Evolutionary conservation across 2,888 invertebrate genomes (phyloP), one percentile per base, ranked within the genome.

Genomic region (Geophilus truncorum): DNA sequence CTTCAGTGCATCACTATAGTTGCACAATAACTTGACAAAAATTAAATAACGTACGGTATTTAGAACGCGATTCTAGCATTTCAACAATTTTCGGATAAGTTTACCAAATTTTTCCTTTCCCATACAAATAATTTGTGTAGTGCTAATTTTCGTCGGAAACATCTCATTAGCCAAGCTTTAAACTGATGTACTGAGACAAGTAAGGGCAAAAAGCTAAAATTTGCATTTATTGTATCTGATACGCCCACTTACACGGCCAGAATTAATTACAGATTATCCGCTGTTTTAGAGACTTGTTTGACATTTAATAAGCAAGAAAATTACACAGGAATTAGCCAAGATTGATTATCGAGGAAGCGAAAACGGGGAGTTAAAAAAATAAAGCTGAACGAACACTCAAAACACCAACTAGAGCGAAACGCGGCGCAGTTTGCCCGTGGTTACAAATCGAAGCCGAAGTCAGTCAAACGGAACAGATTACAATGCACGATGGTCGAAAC

Each of bases 231-330:
- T 40, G 40, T 40, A 21, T 57, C 57, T 23, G 23, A 23, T 57
- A 3, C 23, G 21, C 21, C 57, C 57, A 21, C 21, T 57, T 57
- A 57, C 21, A 57, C 57, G 57, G 23, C 7, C 57, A 57, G 23
- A 57, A 57, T 57, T 57, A 57, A 57, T 57, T 57, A 57, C 57
- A 57, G 57, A 57, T 57, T 40, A 40, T 57, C 57, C 57, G 21
- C 23, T 57, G 57, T 57, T 57, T 57, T 21, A 10, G 23, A 21
- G 21, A 23, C 57, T 57, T 57, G 57, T 57, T 57, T 57, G 57
- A 57, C 57, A 57, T 57, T 57, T 57, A 57, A 57, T 57, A 57
- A 57, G 57, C 57, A 57, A 40, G 21, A 57, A 57, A 57, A 57
- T 57, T 57, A 57, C 57, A 57, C 57, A 57, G 57, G 23, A 57